Base-by-base conservation (phyloP, 92 coral and sea anemone genomes). In the Muricea muricata region DNA sequence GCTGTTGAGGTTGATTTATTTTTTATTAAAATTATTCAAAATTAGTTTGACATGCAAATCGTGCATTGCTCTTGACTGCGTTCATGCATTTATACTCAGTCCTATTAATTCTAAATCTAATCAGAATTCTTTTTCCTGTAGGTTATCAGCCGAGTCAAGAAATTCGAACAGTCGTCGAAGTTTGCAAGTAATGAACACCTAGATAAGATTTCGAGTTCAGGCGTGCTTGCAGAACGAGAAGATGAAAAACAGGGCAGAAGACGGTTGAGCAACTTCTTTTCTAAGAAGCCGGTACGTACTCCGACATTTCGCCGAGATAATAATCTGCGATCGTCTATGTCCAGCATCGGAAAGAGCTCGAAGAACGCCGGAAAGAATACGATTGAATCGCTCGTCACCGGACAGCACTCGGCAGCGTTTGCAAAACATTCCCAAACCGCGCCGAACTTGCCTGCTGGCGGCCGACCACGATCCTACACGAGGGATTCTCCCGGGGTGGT, bases 231-330 rank as follows among this genome's bases (percentile, higher is more conserved):
- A 28, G 83, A 57, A n/a, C 47, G 80, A 13, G 79, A 76, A 30
- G 81, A 76, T 29, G 83, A 78, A 21, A 65, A 78, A 18, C 65
- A 48, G 42, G 55, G 55, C 8, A 57, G n/a, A 7, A 15, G 83
- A 78, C 37, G 83, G 21, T 78, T 71, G 83, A 78, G 83, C 39
- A 78, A 78, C 17, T 78, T 78, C 71, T 78, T 78, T 28, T 12
- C 57, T 32, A 78, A 78, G 68, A 78, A 78, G 37, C 83, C 83
- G 25, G 54, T 71, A 13, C 83, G 83, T 32, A 78, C 83, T 4
- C 83, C 83, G 70, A 78, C 83, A 1, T 78, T 78, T 14, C 68
- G 68, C 17, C 52, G 83, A 56, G 83, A 78, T 35, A n/a, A n/a
- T n/a, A 24, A 9, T 14, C 33, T 78, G 4, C 83, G 83, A 21